Evolutionary conservation across 2,797 vertebrate genomes (phyloP), one percentile per base, ranked within the genome.

Genomic region (Pseudopleuronectes americanus): DNA sequence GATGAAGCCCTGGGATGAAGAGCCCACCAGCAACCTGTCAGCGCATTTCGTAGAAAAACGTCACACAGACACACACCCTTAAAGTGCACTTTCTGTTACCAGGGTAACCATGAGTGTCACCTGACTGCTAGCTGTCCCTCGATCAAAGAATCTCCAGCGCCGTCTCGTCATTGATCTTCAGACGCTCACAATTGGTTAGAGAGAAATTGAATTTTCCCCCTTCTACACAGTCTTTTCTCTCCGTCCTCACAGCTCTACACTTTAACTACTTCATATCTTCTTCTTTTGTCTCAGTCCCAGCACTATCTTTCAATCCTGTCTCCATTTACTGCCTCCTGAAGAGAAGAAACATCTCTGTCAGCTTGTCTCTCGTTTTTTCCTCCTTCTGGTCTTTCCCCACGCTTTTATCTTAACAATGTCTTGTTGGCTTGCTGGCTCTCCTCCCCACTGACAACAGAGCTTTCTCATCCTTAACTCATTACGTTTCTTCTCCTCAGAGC

Each of bases 391-490:
- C 33, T 63, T 61, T 19, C 49, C n/a, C 55, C 9, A 0, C 21
- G 22, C 69, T 78, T 86, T 77, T 64, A 72, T 83, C 76, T 38
- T 60, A 62, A 68, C 61, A 65, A 52, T 43, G 63, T 80, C 69
- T 79, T 56, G 54, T 63, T 64, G 68, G 59, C 60, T 36, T 68
- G 45, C 57, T 67, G 48, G 71, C 67, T 86, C 49, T 56, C 41
- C 64, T 57, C 19, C 59, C 72, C 83, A 85, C 72, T 62, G 33
- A 79, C 61, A 85, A 62, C 81, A 86, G 80, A 62, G 36, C 49
- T 64, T 67, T 77, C 76, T 78, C 66, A 48, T 83, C 73, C 88
- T 89, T 80, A 83, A 85, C 83, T 87, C 59, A 76, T 68, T 68
- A 73, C 79, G n/a, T 71, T 73, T 85, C 67, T 68, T 22, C 64